These are phyloP conservation scores for Nesoenas mayeri DNA, from an alignment of 2,113 vertebrate species.

Conservation along the genomic window DNA sequence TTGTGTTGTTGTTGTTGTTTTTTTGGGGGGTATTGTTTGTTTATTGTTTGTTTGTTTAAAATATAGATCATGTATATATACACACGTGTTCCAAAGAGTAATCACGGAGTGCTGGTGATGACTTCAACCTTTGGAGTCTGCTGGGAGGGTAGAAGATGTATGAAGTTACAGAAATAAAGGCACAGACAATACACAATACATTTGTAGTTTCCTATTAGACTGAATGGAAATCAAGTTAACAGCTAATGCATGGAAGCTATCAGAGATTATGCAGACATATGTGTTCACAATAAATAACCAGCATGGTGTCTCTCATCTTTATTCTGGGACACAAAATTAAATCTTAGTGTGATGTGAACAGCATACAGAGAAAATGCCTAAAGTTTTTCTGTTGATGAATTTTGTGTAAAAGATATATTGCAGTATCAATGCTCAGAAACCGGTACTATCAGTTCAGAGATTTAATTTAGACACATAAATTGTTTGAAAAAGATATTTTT, in stretches of 20 bases:
- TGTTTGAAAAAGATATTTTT: not conserved
- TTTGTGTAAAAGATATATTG: not conserved
- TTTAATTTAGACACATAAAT: not conserved
- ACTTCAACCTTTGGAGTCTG: not conserved
- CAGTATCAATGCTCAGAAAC: not conserved
- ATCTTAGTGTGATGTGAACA: not conserved
- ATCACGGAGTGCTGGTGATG: not conserved
- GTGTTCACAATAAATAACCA: not conserved
- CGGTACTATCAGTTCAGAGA: not conserved
- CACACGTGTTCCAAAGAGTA: not conserved
- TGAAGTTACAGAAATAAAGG: not conserved
- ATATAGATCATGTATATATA: not conserved
- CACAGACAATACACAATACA: not conserved
- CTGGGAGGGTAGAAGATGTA: not conserved
- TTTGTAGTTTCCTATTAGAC: not conserved
- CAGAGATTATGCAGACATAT: not conserved
- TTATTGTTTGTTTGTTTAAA: not conserved
- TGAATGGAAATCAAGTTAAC: not conserved
- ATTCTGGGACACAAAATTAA: not conserved
- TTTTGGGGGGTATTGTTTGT: too few relatives aligned
- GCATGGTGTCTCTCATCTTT: not conserved
- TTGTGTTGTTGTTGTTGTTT: too few relatives aligned
- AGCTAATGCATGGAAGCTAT: not conserved
- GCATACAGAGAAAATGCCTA: rapidly evolving
- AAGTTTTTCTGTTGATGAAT: not conserved